Evolutionary conservation across 2,888 invertebrate species (phyloP).

Genomic region (Parapristionchus giblindavisi): DNA sequence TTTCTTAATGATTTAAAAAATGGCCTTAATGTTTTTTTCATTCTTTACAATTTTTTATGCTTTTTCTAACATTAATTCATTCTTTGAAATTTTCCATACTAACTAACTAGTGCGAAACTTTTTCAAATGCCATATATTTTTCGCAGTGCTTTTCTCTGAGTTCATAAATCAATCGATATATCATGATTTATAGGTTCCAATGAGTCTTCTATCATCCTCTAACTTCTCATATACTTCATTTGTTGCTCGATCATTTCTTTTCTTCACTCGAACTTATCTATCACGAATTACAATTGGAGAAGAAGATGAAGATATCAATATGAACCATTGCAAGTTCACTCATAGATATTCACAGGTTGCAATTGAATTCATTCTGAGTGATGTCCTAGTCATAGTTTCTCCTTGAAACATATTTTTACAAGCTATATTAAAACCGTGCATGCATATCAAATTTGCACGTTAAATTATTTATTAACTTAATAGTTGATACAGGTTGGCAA

Average conservation of each 20-base stretch:
- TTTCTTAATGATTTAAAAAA: too few relatives aligned
- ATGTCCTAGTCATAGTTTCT: not conserved
- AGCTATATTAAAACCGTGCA: too few relatives aligned
- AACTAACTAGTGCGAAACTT: too few relatives aligned
- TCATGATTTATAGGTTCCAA: conserved; percentile 7
- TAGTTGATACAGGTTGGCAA: too few relatives aligned
- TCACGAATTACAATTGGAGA: conserved; percentile 12
- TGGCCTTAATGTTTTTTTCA: too few relatives aligned
- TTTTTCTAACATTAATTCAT: too few relatives aligned
- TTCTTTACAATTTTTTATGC: too few relatives aligned
- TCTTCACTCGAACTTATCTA: not conserved
- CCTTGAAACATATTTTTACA: not conserved
- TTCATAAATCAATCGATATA: too few relatives aligned
- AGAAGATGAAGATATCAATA: not conserved
- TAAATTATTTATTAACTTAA: not conserved
- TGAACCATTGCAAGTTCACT: not conserved
- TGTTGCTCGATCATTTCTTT: conserved; percentile 5
- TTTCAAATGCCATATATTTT: too few relatives aligned
- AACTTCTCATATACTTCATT: conserved; percentile 6
- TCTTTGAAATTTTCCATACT: not conserved
- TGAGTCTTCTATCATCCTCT: conserved; percentile 9
- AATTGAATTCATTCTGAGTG: not conserved
- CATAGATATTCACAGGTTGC: not conserved
- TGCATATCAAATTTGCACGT: too few relatives aligned
- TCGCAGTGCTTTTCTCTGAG: too few relatives aligned